Base-by-base conservation (phyloP, 2,113 vertebrate genomes). In the Etia nguti region DNA sequence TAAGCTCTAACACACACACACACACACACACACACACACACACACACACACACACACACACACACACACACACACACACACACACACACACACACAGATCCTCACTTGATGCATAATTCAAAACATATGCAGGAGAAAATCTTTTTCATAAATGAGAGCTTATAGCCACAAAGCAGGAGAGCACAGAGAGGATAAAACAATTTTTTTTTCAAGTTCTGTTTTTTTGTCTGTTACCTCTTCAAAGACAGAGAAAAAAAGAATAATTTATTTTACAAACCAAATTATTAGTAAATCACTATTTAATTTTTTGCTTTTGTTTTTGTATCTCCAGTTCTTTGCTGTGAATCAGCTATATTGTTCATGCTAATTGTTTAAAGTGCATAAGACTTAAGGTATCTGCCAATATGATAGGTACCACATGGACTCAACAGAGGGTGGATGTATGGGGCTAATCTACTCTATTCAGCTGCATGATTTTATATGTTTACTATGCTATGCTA, bases 41-140 rank as follows among this genome's bases (percentile, higher is more conserved):
- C n/a, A n/a, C n/a, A n/a, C n/a, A n/a, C n/a, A 81, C 82, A 80
- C 56, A 41, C 81, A 75, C 82, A 52, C 79, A 68, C 85, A 84
- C 80, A 59, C 73, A 52, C 41, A 29, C 77, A 52, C 60, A 81
- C 56, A 34, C 79, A 65, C 77, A 52, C 80, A 70, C 86, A 83
- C 81, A 75, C 59, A 57, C 36, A 29, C 79, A 56, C 70, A 77
- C 18, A 73, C 43, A 22, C 15, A 41, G 34, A 90, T 55, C 81
- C 89, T 52, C 34, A 85, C 87, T 85, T 24, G 90, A 88, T 81
- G 90, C 86, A 82, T 95, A 92, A 95, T 93, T 92, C 91, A 84
- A 81, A 95, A 92, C 91, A 95, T 82, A 89, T 92, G 92, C 87
- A 81, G 57, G 59, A 88, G 81, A 88, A 91, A 92, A 94, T 96